Base-by-base conservation (phyloP, 2,113 vertebrate species). In the Scomber colias region DNA sequence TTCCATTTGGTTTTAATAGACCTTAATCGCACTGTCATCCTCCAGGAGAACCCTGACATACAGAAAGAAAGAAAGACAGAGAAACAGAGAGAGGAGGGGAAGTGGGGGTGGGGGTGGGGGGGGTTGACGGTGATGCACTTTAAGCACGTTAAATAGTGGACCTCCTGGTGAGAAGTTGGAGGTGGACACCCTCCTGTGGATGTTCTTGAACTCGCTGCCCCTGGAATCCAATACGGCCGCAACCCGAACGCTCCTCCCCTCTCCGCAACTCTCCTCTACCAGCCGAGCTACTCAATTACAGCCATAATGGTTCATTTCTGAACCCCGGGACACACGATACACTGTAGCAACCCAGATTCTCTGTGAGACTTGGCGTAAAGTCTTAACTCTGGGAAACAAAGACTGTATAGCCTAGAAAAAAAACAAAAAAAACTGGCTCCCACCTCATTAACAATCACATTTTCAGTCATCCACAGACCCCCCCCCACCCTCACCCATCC, bases 261-360 rank as follows among this genome's bases (percentile, higher is more conserved):
- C 50, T 60, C 48, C 35, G 70, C 55, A 84, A 69, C 56, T 59
- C 75, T 21, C 72, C 72, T 77, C 48, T 55, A 77, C 57, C 76
- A 81, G 85, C 84, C 82, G 49, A 10, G 67, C 66, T 75, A 67
- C 89, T 91, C 88, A 75, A 75, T 92, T 92, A 90, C 90, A 85
- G 91, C 83, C 89, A 76, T 82, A 91, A 86, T 91, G 87, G 87
- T 87, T 88, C 81, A 75, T 85, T 91, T 90, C 91, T 90, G 88
- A 49, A 89, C 89, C 87, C 88, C 59, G 85, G 88, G 93, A 92
- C 90, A 91, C 89, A 79, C 67, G 87, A 92, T 91, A 84, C 79
- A 75, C 80, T 74, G 86, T 30, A 88, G 87, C 85, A 90, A 90
- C 89, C 89, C 92, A 92, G 91, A 92, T 92, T 92, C 88, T 89